These are phyloP conservation scores for Apaloderma vittatum DNA, from an alignment of 2,113 vertebrate genomes.

Conservation along the genomic window DNA sequence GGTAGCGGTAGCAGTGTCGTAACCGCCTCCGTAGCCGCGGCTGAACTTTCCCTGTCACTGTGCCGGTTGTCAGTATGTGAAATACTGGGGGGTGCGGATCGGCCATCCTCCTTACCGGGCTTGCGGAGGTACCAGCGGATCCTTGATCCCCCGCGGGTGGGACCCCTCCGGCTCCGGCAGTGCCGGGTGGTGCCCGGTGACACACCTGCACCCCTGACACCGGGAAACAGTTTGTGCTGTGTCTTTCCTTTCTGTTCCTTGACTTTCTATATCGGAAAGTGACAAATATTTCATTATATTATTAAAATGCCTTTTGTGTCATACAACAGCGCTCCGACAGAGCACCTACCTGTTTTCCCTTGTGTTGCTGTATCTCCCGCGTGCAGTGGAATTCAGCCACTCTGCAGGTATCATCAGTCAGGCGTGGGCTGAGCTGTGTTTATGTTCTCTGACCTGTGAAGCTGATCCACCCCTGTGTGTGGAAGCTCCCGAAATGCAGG, in stretches of 20 bases:
- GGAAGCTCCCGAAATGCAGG: neutral
- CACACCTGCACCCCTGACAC: neutral
- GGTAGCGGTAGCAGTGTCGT: rapidly evolving
- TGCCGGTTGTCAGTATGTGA: rapidly evolving
- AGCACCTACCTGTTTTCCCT: neutral
- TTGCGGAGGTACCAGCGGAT: neutral
- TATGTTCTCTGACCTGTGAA: neutral
- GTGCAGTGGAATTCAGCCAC: rapidly evolving
- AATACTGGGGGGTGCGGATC: rapidly evolving
- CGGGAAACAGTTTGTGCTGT: neutral
- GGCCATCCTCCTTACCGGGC: rapidly evolving
- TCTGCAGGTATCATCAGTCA: neutral
- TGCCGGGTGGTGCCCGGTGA: neutral
- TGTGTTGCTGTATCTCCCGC: neutral
- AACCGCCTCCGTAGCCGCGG: rapidly evolving
- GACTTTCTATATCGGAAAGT: neutral
- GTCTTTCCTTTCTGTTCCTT: neutral
- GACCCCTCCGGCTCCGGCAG: neutral
- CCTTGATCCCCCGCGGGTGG: rapidly evolving
- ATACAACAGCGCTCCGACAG: rapidly evolving
- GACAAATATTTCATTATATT: neutral
- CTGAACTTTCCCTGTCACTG: neutral
- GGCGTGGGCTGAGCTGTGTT: neutral
- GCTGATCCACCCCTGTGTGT: neutral
- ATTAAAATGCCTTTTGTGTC: neutral